phyloP scores from a whole-genome alignment of 2,797 vertebrate species.

The Pseudotriccus pelzelni region DNA sequence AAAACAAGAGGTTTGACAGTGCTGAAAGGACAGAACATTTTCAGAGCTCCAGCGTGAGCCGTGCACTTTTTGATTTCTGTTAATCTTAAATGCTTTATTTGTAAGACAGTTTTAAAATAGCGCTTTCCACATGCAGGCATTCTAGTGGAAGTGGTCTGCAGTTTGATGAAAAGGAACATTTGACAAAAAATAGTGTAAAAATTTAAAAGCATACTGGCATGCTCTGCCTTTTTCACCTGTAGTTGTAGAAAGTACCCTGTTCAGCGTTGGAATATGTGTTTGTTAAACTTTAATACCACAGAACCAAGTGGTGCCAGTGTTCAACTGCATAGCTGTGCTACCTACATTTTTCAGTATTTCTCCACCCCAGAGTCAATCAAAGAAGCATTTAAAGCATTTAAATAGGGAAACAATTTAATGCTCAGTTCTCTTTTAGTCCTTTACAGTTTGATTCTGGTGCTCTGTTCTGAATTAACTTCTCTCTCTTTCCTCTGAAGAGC shows the following conservation, averaged over 20 bases:
- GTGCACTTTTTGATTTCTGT: not conserved
- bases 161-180: not conserved
- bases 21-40: not conserved
- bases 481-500: slow-evolving; percentile 65
- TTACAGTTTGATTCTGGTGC: slow-evolving; percentile 25
- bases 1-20: slow-evolving; percentile 5
- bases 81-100: not conserved
- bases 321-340: not conserved
- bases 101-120: not conserved
- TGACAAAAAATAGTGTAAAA: not conserved
- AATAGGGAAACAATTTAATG: not conserved
- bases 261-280: not conserved
- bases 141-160: not conserved
- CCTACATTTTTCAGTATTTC: not conserved
- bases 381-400: not conserved
- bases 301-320: not conserved
- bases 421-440: not conserved
- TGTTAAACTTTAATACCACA: rapidly evolving
- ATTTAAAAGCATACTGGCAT: not conserved
- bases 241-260: not conserved
- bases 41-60: not conserved
- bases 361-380: not conserved
- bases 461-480: slow-evolving; percentile 57
- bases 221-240: not conserved
- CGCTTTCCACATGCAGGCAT: not conserved